Conservation (phyloP, 2,888 invertebrate species). For the Orchestes rusci region DNA sequence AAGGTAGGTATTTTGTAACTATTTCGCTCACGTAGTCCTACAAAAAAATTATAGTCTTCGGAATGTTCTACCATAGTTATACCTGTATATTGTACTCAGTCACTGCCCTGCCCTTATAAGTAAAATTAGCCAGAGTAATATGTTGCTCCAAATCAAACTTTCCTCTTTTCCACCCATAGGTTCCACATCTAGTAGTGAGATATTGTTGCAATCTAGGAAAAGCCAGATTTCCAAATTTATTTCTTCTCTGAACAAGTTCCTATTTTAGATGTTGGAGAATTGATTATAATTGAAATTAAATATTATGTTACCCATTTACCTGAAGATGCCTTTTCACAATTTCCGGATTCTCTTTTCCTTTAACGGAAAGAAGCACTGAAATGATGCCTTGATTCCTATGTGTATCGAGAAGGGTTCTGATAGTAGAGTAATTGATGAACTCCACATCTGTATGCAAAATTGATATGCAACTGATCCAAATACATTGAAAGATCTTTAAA, state of each 20-base stretch:
- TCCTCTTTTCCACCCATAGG: conserved; percentile 66
- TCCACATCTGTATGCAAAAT: conserved; percentile 39
- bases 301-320: conserved; percentile 33
- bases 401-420: conserved; percentile 64
- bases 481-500: conserved; percentile 31
- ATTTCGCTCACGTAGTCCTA: conserved; percentile 73
- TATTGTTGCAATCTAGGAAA: conserved; percentile 62
- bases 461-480: conserved; percentile 38
- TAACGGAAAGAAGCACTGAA: conserved; percentile 59
- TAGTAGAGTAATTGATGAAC: conserved; percentile 40
- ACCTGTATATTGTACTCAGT: conserved; percentile 70
- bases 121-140: conserved; percentile 54
- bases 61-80: conserved; percentile 14
- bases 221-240: conserved; percentile 52
- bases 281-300: background rate
- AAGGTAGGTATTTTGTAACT: conserved; percentile 67
- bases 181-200: conserved; percentile 66
- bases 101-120: conserved; percentile 62
- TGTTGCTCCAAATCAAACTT: conserved; percentile 64
- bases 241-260: conserved; percentile 52
- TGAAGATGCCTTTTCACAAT: conserved; percentile 39
- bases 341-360: conserved; percentile 44
- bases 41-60: conserved; percentile 9
- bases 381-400: conserved; percentile 67
- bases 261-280: conserved; percentile 21